A percentile compares a stretch with the other conserved stretches of the same genome.
Conservation (phyloP, 2,113 vertebrate species). For the Recurvirostra avosetta region DNA sequence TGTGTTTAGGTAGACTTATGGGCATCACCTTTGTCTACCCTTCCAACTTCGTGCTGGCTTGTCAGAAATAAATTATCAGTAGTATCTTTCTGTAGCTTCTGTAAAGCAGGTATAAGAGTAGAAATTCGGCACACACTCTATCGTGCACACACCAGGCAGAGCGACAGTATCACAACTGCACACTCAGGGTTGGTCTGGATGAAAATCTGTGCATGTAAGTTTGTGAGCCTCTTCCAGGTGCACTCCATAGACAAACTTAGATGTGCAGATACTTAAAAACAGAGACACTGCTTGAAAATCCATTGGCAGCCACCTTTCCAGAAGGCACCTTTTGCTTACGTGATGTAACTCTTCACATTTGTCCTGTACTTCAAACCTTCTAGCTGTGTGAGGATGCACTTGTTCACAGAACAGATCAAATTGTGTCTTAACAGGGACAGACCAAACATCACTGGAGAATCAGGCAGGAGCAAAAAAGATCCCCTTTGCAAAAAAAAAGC, state of each 20-base stretch:
- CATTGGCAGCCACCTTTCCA: not conserved
- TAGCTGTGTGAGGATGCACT: too few species aligned
- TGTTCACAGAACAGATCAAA: too few species aligned
- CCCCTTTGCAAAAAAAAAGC: too few species aligned
- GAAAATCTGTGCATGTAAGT: not conserved
- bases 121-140: not conserved
- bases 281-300: not conserved
- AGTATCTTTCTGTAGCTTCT: not conserved
- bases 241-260: not conserved
- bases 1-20: not conserved
- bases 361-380: too few species aligned
- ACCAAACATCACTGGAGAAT: too few species aligned
- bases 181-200: not conserved
- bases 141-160: not conserved
- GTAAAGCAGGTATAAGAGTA: not conserved
- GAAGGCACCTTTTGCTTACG: not conserved
- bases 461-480: too few species aligned
- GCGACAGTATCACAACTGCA: fast-evolving
- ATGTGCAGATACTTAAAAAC: not conserved
- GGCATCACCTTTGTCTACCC: not conserved
- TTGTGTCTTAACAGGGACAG: too few species aligned
- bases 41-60: not conserved
- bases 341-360: not conserved
- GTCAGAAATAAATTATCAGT: not conserved
- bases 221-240: not conserved